These are phyloP conservation scores for Meloidogyne hapla DNA, from an alignment of 1,140 invertebrate genomes.

Conservation along the genomic window DNA sequence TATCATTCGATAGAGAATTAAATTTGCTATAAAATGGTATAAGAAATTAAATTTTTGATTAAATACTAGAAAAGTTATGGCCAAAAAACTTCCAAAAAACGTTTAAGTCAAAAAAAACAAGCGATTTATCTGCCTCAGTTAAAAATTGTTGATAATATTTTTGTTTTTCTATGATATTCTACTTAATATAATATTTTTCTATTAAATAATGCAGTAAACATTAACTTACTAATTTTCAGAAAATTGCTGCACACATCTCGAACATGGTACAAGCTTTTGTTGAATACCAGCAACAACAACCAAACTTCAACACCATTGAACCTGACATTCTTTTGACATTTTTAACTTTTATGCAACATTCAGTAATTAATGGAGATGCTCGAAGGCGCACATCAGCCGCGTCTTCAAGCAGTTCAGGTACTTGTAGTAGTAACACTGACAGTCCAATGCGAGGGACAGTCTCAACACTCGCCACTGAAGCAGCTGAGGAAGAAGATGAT, in stretches of 20 bases:
- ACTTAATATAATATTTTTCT: too few species aligned
- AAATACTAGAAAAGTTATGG: too few species aligned
- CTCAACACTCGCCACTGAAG: background rate
- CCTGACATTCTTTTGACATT: slow-evolving; percentile 24
- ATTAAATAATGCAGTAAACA: background rate
- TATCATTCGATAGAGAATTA: too few species aligned
- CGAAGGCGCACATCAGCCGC: background rate
- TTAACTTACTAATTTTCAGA: slow-evolving; percentile 13
- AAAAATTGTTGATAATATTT: too few species aligned
- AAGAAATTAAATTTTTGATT: too few species aligned
- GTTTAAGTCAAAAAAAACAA: too few species aligned
- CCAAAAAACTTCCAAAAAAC: too few species aligned
- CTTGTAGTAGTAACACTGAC: background rate
- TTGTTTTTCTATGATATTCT: too few species aligned
- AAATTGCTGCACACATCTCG: slow-evolving; percentile 21
- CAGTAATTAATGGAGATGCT: background rate
- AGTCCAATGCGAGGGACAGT: background rate
- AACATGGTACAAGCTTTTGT: slow-evolving; percentile 19
- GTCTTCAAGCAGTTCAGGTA: background rate
- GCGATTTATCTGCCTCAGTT: too few species aligned
- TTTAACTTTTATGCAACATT: background rate
- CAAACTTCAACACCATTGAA: background rate
- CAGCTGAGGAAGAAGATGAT: background rate
- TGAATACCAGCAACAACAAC: slow-evolving; percentile 19
- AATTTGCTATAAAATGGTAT: too few species aligned